phyloP scores from a whole-genome alignment of 2,888 invertebrate species.

The Latheticus oryzae region DNA sequence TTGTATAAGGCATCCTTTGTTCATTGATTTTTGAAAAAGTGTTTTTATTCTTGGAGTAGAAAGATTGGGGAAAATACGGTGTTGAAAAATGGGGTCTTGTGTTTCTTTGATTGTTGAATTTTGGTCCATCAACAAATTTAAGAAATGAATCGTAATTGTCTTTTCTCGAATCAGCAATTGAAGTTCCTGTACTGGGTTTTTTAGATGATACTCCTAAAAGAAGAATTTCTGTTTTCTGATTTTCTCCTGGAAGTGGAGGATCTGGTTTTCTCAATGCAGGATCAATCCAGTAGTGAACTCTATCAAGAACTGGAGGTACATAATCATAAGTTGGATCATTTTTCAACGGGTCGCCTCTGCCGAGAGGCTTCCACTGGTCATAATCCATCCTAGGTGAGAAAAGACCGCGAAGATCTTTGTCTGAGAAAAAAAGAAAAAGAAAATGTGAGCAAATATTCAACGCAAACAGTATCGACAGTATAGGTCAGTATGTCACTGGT shows the following conservation, averaged over 20 bases:
- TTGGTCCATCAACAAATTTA: slow-evolving; percentile 67
- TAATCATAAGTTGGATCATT: slow-evolving; percentile 89
- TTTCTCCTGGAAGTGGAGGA: slow-evolving; percentile 66
- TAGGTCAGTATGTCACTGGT: slow-evolving; percentile 40
- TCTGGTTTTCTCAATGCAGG: slow-evolving; percentile 72
- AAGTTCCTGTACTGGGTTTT: slow-evolving; percentile 69
- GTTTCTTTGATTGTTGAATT: slow-evolving; percentile 62
- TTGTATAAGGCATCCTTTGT: slow-evolving; percentile 71
- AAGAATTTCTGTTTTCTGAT: slow-evolving; percentile 75
- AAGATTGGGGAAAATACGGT: slow-evolving; percentile 64
- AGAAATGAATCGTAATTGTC: slow-evolving; percentile 64
- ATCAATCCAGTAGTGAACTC: slow-evolving; percentile 85
- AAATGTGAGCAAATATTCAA: slow-evolving; percentile 25
- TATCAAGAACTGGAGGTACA: slow-evolving; percentile 82
- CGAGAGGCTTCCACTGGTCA: slow-evolving; percentile 87
- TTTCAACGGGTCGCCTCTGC: slow-evolving; percentile 83
- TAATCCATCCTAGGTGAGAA: slow-evolving; percentile 84
- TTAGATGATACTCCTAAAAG: slow-evolving; percentile 77
- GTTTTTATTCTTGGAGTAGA: slow-evolving; percentile 53
- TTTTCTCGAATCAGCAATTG: slow-evolving; percentile 59
- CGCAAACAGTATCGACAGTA: slow-evolving; percentile 22
- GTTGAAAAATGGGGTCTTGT: slow-evolving; percentile 59
- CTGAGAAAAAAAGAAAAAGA: slow-evolving; percentile 25
- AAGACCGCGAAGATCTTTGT: slow-evolving; percentile 62
- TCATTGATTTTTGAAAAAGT: slow-evolving; percentile 65